Evolutionary conservation across 2,113 vertebrate species (phyloP), one percentile per base, ranked within the genome.

Genomic region (Nycticebus coucang): DNA sequence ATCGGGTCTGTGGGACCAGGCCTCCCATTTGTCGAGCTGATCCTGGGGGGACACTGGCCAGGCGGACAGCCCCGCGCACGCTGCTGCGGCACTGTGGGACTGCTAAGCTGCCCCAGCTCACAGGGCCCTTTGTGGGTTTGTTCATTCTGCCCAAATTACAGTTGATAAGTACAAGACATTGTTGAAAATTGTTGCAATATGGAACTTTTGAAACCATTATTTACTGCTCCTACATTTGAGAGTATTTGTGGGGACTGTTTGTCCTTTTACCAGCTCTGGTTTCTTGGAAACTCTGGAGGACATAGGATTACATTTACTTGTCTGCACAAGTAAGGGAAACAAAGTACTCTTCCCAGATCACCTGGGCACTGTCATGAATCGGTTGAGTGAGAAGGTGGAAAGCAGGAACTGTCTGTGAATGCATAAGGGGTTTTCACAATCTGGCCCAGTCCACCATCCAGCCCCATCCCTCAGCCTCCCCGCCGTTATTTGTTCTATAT

Each of bases 171-270:
- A 78, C 18, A 94, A 13, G 89, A 80, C 33, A 88, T 41, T 82
- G 78, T 86, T 85, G 87, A 88, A 89, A 94, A 94, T 37, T 72
- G 62, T 55, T 91, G 57, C 86, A 95, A 91, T 35, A 85, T 83
- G 41, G 59, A 92, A 87, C 91, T 94, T 94, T 87, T 66, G 81
- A 80, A 95, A 95, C 41, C 69, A 71, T 66, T 75, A 83, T 79
- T 95, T 91, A 53, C 62, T n/a, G 35, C 21, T 55, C 74, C 78
- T 72, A 37, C 21, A 64, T 77, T 92, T 83, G 83, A 57, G 93
- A 89, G n/a, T 41, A 13, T 75, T 75, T 82, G 84, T 83, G 62
- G 68, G 59, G 41, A 86, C 66, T 53, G 19, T 74, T 77, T 94
- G 89, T 84, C 28, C 84, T 89, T 93, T 89, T 41, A 50, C 17